These are phyloP conservation scores for Craseonycteris thonglongyai DNA, from an alignment of 2,113 vertebrate species.

Conservation along the genomic window DNA sequence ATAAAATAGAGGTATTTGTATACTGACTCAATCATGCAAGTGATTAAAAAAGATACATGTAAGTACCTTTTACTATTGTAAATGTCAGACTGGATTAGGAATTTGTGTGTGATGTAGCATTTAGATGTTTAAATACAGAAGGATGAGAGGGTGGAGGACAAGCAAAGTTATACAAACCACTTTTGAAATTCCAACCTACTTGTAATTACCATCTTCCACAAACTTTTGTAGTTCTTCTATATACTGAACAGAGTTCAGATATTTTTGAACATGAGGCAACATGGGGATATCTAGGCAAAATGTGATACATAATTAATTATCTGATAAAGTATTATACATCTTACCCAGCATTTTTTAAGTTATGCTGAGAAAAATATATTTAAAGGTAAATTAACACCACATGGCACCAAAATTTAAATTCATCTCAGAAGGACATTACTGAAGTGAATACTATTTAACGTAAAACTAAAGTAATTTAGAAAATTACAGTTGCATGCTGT, in stretches of 20 bases:
- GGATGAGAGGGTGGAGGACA: neutral
- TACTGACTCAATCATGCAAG: neutral
- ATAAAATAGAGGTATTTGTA: neutral
- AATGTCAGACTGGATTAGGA: neutral
- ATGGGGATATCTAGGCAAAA: conserved; percentile 88
- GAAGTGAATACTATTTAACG: neutral
- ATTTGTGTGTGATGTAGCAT: neutral
- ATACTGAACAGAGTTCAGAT: conserved; percentile 96
- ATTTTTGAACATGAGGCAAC: conserved; percentile 97
- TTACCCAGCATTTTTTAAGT: conserved; percentile 13
- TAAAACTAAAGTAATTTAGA: conserved; percentile 7
- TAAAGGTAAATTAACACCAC: conserved; percentile 1
- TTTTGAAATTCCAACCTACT: conserved; percentile 81
- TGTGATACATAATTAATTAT: conserved; percentile 44
- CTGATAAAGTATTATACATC: neutral
- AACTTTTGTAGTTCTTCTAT: conserved; percentile 99
- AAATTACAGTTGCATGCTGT: neutral
- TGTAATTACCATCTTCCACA: conserved; percentile 99
- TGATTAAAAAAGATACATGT: neutral
- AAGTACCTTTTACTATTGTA: neutral
- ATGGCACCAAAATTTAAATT: conserved; percentile 10
- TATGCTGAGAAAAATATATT: conserved; percentile 30
- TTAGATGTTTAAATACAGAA: neutral
- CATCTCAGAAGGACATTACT: neutral
- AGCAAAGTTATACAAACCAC: conserved; percentile 16